Evolutionary conservation across 2,113 vertebrate genomes (phyloP), one percentile per base, ranked within the genome.

Genomic region (Zapornia atra): DNA sequence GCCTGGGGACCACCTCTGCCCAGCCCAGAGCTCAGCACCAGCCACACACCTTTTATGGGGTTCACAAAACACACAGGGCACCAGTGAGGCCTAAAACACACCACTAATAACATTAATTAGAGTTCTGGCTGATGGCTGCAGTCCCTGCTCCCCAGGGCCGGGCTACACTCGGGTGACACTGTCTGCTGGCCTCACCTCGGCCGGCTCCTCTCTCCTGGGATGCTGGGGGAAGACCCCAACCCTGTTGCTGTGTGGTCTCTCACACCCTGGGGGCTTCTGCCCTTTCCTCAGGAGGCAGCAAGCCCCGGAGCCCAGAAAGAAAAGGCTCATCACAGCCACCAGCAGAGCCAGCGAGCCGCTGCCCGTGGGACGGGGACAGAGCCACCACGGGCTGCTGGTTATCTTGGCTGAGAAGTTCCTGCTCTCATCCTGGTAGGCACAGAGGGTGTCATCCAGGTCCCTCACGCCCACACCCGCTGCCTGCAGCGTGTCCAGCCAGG

Each of bases 401-500:
- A 97, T 61, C 72, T 59, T 65, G 73, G 60, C 46, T 0, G 89
- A 88, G 71, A 92, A 11, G 12, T 75, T 95, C 54, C 56, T 63
- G 33, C 89, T 59, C 9, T 34, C 61, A 3, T 69, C 82, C 33
- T 14, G 65, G 63, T 97, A 96, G n/a, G 96, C 22, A 28, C 98
- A 99, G 3, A 71, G 36, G 12, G 97, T 60, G 33, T 92, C 34
- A 2, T 46, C 71, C n/a, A 98, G 89, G 86, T 99, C 98, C 12
- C 48, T 88, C 76, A 99, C 48, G 6, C 77, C 94, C 63, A 98
- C 94, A 1, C 81, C 78, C 1, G 87, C 86, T 7, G 80, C 94
- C 3, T 53, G 94, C 42, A 99, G 87, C 38, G 20, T 2, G 26
- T 80, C 95, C 91, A 98, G 86, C 98, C 98, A 99, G 36, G 31